Evolutionary conservation across 2,113 vertebrate species (phyloP).

Genomic region (Tamias sibiricus): DNA sequence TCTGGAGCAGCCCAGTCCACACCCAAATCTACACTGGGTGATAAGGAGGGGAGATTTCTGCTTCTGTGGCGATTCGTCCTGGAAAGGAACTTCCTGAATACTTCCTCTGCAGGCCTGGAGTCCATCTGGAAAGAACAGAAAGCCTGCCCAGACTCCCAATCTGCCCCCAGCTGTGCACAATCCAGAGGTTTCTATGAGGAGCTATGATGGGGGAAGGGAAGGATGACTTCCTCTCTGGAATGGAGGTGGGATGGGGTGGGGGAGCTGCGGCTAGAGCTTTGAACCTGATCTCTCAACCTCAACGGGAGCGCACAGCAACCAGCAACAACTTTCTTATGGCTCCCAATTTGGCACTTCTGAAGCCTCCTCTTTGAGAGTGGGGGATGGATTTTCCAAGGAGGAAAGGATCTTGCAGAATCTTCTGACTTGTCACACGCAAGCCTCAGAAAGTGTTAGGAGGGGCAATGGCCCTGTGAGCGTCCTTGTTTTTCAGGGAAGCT

Average conservation of each 20-base stretch:
- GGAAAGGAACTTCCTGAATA: not conserved
- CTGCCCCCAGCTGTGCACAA: not conserved
- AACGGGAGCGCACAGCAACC: not conserved
- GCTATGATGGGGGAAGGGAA: not conserved
- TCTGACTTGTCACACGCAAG: not conserved
- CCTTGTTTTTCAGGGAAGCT: not conserved
- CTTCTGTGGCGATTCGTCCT: not conserved
- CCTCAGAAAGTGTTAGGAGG: not conserved
- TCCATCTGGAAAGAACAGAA: not conserved
- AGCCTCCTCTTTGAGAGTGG: not conserved
- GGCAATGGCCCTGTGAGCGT: not conserved
- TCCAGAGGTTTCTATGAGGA: not conserved
- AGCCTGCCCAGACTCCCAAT: not conserved
- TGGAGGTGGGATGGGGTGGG: not conserved
- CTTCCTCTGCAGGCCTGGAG: not conserved
- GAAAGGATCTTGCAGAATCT: not conserved
- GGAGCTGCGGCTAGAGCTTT: slow-evolving; percentile 48
- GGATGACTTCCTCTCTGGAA: too few relatives aligned
- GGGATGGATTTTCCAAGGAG: slow-evolving; percentile 10
- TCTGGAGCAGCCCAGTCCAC: not conserved
- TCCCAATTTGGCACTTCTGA: slow-evolving; percentile 60
- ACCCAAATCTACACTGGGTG: not conserved
- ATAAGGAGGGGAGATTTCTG: not conserved
- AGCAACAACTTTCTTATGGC: not conserved
- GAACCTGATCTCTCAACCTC: slow-evolving; percentile 75